Evolutionary conservation across 2,797 vertebrate species (phyloP).

Genomic region (Falco naumanni): DNA sequence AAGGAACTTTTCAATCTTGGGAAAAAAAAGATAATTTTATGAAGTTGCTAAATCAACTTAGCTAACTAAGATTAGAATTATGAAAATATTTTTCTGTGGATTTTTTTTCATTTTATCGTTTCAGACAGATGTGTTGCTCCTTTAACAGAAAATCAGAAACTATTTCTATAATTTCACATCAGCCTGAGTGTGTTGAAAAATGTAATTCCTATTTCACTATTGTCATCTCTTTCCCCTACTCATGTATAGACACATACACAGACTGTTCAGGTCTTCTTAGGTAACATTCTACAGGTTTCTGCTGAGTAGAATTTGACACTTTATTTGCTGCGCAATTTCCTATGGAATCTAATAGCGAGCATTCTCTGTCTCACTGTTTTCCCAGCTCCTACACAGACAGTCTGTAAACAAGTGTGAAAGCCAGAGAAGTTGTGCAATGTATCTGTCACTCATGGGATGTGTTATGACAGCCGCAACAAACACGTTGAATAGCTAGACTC

Average conservation of each 20-base stretch:
- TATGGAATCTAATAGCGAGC: not conserved
- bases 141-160: not conserved
- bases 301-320: not conserved
- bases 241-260: not conserved
- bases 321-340: not conserved
- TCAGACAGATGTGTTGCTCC: not conserved
- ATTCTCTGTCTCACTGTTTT: not conserved
- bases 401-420: not conserved
- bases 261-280: not conserved
- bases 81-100: too few relatives aligned
- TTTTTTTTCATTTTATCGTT: not conserved
- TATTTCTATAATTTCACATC: not conserved
- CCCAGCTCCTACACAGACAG: not conserved
- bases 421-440: not conserved
- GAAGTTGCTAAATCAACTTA: not conserved
- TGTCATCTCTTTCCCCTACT: not conserved
- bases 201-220: not conserved
- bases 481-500: accelerated
- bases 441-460: not conserved
- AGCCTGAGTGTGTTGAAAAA: not conserved
- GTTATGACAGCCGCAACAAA: not conserved
- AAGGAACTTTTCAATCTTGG: not conserved
- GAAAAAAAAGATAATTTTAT: not conserved
- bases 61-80: not conserved
- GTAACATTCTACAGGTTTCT: not conserved